Base-by-base conservation (phyloP, 2,888 invertebrate species). In the Callimorpha dominula region DNA sequence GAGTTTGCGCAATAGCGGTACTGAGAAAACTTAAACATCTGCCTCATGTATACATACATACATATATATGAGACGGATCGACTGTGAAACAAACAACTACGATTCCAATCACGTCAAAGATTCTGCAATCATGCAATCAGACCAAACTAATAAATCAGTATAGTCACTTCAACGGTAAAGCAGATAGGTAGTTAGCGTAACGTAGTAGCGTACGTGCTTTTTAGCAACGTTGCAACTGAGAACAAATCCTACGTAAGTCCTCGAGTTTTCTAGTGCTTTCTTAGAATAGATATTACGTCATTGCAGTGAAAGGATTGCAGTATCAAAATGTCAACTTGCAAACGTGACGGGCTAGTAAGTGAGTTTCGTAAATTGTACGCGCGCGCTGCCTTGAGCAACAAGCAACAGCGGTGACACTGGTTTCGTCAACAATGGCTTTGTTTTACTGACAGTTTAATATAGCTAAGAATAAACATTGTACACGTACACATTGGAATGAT, bases 351-450 rank as follows among this genome's bases (percentile, higher is more conserved):
- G 81, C 83, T 77, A 84, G 84, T 85, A 82, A 85, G 85, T 84
- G 71, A 85, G 81, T 95, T 94, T 94, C 94, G 94, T 90, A 94
- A 95, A 93, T 82, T 86, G 84, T 85, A 88, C 90, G 90, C 91
- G 88, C 90, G 87, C 76, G 71, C 77, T 86, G 87, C n/a, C 86
- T 93, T 92, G 84, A 78, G 92, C 88, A 93, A 94, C 81, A 92
- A 93, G 50, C 5, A 81, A 54, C 72, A 77, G 77, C 82, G 79
- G 85, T 88, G 91, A 90, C 90, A 90, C 87, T 81, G 85, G 87
- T 91, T 91, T 90, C 89, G 82, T 83, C 86, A 89, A 91, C 89
- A 90, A 88, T 85, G 85, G 84, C 90, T 89, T 90, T 92, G 90
- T 90, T 88, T 89, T 86, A 88, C 75, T 74, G 81, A 71, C 77